Evolutionary conservation across 1,140 invertebrate genomes (phyloP).

Genomic region (Calephelis nemesis): DNA sequence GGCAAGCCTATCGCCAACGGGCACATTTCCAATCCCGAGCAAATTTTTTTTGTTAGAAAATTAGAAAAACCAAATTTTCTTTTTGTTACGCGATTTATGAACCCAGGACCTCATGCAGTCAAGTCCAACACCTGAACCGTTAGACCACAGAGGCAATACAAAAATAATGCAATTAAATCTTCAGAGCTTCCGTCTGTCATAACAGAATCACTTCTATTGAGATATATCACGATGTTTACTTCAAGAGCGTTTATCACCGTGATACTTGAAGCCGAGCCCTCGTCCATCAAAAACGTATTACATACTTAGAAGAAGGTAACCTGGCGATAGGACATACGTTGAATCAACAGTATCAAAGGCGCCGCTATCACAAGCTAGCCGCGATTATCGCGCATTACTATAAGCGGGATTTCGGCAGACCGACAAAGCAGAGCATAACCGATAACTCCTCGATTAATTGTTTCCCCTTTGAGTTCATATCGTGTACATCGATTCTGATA

Average conservation of each 20-base stretch:
- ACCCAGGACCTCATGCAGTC: too few species aligned
- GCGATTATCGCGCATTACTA: slow-evolving; percentile 92
- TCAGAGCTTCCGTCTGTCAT: slow-evolving; percentile 35
- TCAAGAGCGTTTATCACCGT: slow-evolving; percentile 45
- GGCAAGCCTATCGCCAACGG: too few species aligned
- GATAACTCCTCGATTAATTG: slow-evolving; percentile 68
- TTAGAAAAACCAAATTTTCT: too few species aligned
- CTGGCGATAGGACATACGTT: slow-evolving; percentile 55
- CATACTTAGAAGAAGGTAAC: slow-evolving; percentile 67
- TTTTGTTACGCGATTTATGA: too few species aligned
- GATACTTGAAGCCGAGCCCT: slow-evolving; percentile 60
- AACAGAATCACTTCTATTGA: slow-evolving; percentile 29
- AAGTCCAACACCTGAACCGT: too few species aligned
- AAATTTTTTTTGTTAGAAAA: too few species aligned
- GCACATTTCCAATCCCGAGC: too few species aligned
- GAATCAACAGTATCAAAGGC: slow-evolving; percentile 66
- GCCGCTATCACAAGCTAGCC: slow-evolving; percentile 60
- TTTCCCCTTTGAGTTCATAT: slow-evolving; percentile 56
- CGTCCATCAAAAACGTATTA: slow-evolving; percentile 74
- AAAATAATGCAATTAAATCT: slow-evolving; percentile 15
- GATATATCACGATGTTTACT: slow-evolving; percentile 32
- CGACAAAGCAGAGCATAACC: slow-evolving; percentile 63
- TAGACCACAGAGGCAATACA: background rate
- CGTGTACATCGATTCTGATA: slow-evolving; percentile 49
- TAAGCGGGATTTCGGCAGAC: slow-evolving; percentile 88